phyloP scores from a whole-genome alignment of 2,888 invertebrate species.

The Petrophora chlorosata region DNA sequence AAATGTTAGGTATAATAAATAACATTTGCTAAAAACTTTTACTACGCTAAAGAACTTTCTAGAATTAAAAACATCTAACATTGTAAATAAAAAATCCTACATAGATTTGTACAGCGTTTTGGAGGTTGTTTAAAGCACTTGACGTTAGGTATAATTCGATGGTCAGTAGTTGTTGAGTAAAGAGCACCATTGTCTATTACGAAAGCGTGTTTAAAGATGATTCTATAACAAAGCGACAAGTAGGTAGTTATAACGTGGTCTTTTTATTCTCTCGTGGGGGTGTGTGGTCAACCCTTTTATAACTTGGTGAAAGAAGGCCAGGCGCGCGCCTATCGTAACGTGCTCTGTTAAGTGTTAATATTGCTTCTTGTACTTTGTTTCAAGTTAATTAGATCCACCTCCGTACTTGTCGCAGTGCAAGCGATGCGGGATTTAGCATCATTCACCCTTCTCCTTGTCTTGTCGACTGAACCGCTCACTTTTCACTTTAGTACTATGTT shows the following conservation, averaged over 20 bases:
- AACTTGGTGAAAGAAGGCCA: too few relatives aligned
- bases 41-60: neutral
- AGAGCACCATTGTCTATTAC: neutral
- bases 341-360: too few relatives aligned
- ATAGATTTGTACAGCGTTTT: neutral
- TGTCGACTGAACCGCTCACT: neutral
- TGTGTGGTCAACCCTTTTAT: too few relatives aligned
- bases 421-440: neutral
- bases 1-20: constrained; percentile 3
- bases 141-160: neutral
- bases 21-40: constrained; percentile 1
- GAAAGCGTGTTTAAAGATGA: neutral
- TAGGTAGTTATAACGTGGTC: too few relatives aligned
- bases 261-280: too few relatives aligned
- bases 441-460: constrained; percentile 2
- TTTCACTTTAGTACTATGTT: constrained; percentile 4
- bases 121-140: neutral
- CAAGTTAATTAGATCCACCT: too few relatives aligned
- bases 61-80: neutral
- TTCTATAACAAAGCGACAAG: too few relatives aligned
- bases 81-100: neutral
- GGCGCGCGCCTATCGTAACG: too few relatives aligned
- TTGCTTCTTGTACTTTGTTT: too few relatives aligned
- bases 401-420: too few relatives aligned
- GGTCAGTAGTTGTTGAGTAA: neutral